Base-by-base conservation (phyloP, 1,140 invertebrate species). In the Drosophila albomicans region DNA sequence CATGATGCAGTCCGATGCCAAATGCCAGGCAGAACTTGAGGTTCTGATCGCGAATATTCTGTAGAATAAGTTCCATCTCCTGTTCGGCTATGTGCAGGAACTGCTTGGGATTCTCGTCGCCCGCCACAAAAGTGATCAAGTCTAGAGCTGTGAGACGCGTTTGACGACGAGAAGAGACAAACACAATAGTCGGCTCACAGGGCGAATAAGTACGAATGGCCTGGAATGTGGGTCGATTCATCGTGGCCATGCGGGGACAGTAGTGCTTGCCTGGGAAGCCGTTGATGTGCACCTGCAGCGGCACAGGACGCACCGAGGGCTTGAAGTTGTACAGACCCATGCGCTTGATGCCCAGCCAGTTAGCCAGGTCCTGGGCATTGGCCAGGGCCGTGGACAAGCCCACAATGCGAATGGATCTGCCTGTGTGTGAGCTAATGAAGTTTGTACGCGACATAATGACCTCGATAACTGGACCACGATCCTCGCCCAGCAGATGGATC, bases 161-260 rank as follows among this genome's bases (percentile, higher is more conserved):
- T 94, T 99, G 99, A 77, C 99, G 94, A 49, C 99, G 94, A n/a
- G 98, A 99, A 1, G 99, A 99, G 0, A 99, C 99, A 93, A 99
- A 99, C 5, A 99, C 95, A 20, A 99, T 94, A 0, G 97, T 95
- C 0, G 99, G 99, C 87, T 99, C 96, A 5, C 93, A 93, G 0
- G 98, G 98, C 0, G 98, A 99, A 93, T 99, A 97, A 62, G 97
- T 96, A 58, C 96, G 95, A 72, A 99, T 99, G 1, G 98, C 98
- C 94, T 98, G 97, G 93, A 98, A 99, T 2, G 97, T 97, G n/a
- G 99, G 99, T 90, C 98, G 97, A 93, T 99, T 99, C 99, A 99
- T 99, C 0, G 98, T 98, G 41, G 98, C 97, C 99, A 99, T 99
- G 67, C 99, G 95, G 0, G 99, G 99, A 92, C 99, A 99, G 93